phyloP scores from a whole-genome alignment of 2,888 invertebrate genomes.

The Drosophila borborema region DNA sequence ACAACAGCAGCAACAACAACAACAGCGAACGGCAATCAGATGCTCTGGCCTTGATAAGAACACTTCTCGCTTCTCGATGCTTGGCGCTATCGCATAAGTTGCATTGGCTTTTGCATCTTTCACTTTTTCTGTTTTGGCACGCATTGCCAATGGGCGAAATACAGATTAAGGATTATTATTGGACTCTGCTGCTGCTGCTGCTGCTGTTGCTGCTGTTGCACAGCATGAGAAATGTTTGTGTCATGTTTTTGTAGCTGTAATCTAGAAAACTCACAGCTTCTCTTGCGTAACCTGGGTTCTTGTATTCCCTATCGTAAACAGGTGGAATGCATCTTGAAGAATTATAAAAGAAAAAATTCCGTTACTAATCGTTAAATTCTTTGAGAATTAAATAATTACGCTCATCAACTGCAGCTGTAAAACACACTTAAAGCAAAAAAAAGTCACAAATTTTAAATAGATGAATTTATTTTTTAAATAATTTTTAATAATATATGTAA shows the following conservation, averaged over 20 bases:
- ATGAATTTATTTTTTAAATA: background rate
- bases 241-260: conserved; percentile 59
- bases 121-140: conserved; percentile 42
- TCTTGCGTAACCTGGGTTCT: conserved; percentile 50
- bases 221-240: conserved; percentile 72
- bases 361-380: conserved; percentile 10
- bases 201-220: conserved; percentile 30
- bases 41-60: conserved; percentile 79
- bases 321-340: conserved; percentile 24
- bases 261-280: conserved; percentile 58
- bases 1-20: conserved; percentile 9
- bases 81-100: conserved; percentile 58
- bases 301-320: conserved; percentile 20
- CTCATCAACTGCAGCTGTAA: background rate
- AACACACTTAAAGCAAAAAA: background rate
- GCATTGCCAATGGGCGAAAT: conserved; percentile 47
- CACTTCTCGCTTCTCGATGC: conserved; percentile 45
- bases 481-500: too few species aligned
- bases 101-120: conserved; percentile 53
- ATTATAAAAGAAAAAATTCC: background rate
- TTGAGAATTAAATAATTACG: background rate
- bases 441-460: background rate
- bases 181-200: conserved; percentile 18
- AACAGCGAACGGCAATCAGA: conserved; percentile 72
- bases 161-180: conserved; percentile 51